A percentile compares a stretch with the other conserved stretches of the same genome.
phyloP scores from a whole-genome alignment of 2,888 invertebrate species.

The Agriopis aurantiaria region DNA sequence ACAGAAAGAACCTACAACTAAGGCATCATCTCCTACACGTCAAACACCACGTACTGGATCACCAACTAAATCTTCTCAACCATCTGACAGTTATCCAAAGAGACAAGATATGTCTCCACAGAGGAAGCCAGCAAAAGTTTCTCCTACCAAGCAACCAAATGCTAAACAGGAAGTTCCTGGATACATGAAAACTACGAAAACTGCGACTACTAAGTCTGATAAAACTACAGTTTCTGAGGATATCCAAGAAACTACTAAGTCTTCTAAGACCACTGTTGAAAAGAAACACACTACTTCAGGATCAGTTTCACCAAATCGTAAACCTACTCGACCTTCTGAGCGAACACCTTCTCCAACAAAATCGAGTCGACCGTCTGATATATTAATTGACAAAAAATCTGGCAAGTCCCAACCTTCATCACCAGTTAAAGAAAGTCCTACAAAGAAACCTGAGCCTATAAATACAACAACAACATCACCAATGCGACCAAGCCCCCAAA shows the following conservation, averaged over 20 bases:
- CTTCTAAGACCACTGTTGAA: conserved; percentile 33
- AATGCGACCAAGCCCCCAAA: conserved; percentile 33
- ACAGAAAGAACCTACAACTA: conserved; percentile 28
- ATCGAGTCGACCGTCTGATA: conserved; percentile 24
- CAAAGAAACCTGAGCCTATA: conserved; percentile 25
- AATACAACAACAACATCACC: conserved; percentile 42
- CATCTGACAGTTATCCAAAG: conserved; percentile 30
- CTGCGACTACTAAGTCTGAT: conserved; percentile 43
- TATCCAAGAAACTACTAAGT: conserved; percentile 34
- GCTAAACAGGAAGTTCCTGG: conserved; percentile 37
- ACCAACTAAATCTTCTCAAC: conserved; percentile 34
- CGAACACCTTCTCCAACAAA: conserved; percentile 40
- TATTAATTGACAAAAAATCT: conserved; percentile 43
- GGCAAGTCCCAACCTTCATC: conserved; percentile 22
- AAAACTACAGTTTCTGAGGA: conserved; percentile 41
- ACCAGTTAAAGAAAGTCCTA: conserved; percentile 25
- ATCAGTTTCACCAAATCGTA: conserved; percentile 30
- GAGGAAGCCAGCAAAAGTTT: conserved; percentile 30
- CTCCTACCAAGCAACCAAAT: conserved; percentile 10
- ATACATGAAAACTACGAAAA: conserved; percentile 46
- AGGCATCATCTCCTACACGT: conserved; percentile 32
- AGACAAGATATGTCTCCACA: conserved; percentile 36
- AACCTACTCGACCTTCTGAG: conserved; percentile 18
- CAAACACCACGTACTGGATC: conserved; percentile 23
- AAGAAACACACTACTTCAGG: conserved; percentile 28